These are phyloP conservation scores for Deroplatys truncata DNA, from an alignment of 2,888 invertebrate species.

Conservation along the genomic window DNA sequence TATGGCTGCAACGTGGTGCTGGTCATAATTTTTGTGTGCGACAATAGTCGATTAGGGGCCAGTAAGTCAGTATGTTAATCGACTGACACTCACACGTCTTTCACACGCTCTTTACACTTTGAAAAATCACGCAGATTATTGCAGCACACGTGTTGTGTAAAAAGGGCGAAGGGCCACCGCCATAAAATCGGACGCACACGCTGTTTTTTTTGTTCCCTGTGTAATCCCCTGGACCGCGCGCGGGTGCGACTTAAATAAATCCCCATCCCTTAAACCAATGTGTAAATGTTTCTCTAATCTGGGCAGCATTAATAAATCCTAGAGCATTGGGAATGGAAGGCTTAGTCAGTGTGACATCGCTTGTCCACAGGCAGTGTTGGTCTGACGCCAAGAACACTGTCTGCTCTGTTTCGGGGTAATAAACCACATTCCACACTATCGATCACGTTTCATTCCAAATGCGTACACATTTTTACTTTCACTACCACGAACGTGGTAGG, in stretches of 20 bases:
- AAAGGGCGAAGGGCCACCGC: not conserved
- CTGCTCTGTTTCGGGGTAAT: too few relatives aligned
- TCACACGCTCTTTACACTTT: not conserved
- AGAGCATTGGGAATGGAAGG: not conserved
- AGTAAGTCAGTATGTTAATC: not conserved
- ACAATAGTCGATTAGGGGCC: not conserved
- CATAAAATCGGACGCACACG: not conserved
- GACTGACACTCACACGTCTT: not conserved
- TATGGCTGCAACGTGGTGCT: not conserved
- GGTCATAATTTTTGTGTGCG: not conserved
- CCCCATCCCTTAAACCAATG: not conserved
- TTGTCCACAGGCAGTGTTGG: not conserved
- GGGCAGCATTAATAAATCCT: not conserved
- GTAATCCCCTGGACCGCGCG: not conserved
- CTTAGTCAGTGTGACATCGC: not conserved
- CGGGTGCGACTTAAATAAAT: constrained; percentile 1
- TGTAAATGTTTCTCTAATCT: constrained; percentile 12
- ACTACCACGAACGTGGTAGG: too few relatives aligned
- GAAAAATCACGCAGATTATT: not conserved
- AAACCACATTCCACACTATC: too few relatives aligned
- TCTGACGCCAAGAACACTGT: not conserved
- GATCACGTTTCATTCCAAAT: too few relatives aligned
- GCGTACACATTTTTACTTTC: too few relatives aligned
- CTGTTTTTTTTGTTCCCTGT: not conserved
- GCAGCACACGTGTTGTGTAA: not conserved